phyloP scores from a whole-genome alignment of 2,888 invertebrate species.

The Meiosimyza decipiens region DNA sequence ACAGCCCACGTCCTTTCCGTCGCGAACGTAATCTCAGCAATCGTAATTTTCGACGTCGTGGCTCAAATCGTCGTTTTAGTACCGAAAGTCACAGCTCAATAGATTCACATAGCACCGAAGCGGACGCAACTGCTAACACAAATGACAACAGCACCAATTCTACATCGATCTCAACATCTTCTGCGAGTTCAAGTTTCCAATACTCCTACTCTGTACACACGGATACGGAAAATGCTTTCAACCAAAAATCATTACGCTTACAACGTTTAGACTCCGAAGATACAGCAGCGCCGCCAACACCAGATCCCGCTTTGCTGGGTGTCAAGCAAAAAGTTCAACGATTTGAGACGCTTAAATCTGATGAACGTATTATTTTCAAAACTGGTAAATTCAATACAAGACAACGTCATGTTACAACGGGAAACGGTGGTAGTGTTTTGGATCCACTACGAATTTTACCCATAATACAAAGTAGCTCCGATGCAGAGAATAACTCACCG shows the following conservation, averaged over 20 bases:
- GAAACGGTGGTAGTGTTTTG: neutral
- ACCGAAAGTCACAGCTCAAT: slow-evolving; percentile 48
- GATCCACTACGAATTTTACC: slow-evolving; percentile 38
- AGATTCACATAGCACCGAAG: slow-evolving; percentile 33
- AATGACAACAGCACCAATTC: slow-evolving; percentile 32
- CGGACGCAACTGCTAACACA: slow-evolving; percentile 41
- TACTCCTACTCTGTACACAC: slow-evolving; percentile 61
- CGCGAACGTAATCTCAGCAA: slow-evolving; percentile 61
- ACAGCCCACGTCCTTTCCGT: slow-evolving; percentile 59
- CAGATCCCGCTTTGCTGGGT: slow-evolving; percentile 57
- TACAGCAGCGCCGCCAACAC: slow-evolving; percentile 33
- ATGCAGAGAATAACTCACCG: slow-evolving; percentile 6
- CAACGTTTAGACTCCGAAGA: no score
- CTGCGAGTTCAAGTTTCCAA: slow-evolving; percentile 50
- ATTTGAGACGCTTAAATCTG: slow-evolving; percentile 57
- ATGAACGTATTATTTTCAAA: slow-evolving; percentile 50
- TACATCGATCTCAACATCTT: slow-evolving; percentile 28
- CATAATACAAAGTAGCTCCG: neutral
- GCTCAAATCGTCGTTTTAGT: slow-evolving; percentile 55
- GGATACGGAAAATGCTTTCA: slow-evolving; percentile 60
- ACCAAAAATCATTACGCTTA: slow-evolving; percentile 49
- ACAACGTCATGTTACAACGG: slow-evolving; percentile 17
- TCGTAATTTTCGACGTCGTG: slow-evolving; percentile 58
- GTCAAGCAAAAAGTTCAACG: slow-evolving; percentile 58
- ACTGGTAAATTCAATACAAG: slow-evolving; percentile 44